Evolutionary conservation across 2,888 invertebrate species (phyloP).

Genomic region (Drosophila siamana): DNA sequence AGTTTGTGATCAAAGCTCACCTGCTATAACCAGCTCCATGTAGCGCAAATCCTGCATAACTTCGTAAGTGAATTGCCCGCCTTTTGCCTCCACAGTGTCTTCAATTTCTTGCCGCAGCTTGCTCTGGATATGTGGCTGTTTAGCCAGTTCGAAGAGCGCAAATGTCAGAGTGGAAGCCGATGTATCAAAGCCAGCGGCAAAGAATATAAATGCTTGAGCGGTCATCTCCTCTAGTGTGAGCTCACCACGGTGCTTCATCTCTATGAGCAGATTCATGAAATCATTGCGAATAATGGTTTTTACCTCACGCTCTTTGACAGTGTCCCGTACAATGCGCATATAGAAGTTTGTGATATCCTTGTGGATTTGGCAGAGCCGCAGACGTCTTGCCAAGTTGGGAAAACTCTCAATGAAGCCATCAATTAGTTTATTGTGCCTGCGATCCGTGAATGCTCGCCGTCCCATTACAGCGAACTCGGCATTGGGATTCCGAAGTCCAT

Average conservation of each 20-base stretch:
- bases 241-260: constrained; percentile 74
- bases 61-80: constrained; percentile 84
- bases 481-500: constrained; percentile 83
- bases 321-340: constrained; percentile 80
- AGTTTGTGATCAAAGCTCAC: constrained; percentile 64
- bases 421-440: constrained; percentile 46
- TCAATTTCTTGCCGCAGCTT: constrained; percentile 85
- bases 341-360: constrained; percentile 75
- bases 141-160: constrained; percentile 86
- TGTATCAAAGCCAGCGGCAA: constrained; percentile 87
- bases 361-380: constrained; percentile 63
- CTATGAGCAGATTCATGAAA: constrained; percentile 86
- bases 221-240: constrained; percentile 85
- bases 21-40: constrained; percentile 85
- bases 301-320: constrained; percentile 82
- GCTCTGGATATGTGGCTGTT: constrained; percentile 85
- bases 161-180: constrained; percentile 86
- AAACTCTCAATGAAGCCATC: constrained; percentile 60
- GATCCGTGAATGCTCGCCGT: constrained; percentile 64
- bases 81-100: constrained; percentile 77
- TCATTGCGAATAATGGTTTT: constrained; percentile 83
- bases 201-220: constrained; percentile 87
- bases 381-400: constrained; percentile 59
- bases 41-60: constrained; percentile 85
- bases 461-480: constrained; percentile 82